Evolutionary conservation across 2,113 vertebrate species (phyloP).

Genomic region (Mirounga angustirostris): DNA sequence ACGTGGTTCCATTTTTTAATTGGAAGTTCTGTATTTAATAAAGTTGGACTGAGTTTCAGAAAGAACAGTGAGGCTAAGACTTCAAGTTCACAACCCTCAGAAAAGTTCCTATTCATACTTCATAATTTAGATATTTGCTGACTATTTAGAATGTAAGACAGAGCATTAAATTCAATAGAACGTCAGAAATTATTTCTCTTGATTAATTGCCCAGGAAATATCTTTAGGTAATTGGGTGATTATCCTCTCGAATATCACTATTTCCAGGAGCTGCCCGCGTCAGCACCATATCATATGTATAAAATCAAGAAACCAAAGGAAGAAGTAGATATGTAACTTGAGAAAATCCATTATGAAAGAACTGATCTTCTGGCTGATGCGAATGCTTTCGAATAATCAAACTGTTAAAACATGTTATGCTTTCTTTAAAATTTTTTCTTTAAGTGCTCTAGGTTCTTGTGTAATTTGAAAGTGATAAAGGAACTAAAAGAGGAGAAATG

Average conservation of each 20-base stretch:
- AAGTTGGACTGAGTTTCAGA: not conserved
- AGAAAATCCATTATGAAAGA: conserved; percentile 34
- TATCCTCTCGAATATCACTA: conserved; percentile 33
- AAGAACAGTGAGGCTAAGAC: conserved; percentile 4
- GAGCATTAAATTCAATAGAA: conserved; percentile 4
- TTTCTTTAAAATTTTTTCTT: conserved; percentile 24
- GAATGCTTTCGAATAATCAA: conserved; percentile 52
- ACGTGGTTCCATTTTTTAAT: not conserved
- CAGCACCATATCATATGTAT: not conserved
- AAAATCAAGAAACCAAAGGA: not conserved
- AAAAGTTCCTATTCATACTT: not conserved
- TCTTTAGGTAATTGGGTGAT: conserved; percentile 32
- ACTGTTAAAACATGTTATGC: not conserved
- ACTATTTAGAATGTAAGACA: conserved; percentile 45
- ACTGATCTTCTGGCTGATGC: conserved; percentile 1
- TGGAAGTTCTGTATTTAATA: conserved; percentile 9
- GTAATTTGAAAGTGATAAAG: conserved; percentile 57
- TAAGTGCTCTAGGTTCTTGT: not conserved
- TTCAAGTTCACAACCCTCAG: conserved; percentile 34
- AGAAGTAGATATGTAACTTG: not conserved
- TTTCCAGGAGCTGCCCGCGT: conserved; percentile 27
- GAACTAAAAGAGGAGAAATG: conserved; percentile 21
- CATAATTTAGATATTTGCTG: conserved; percentile 5
- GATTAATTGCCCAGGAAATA: conserved; percentile 66
- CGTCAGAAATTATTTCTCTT: conserved; percentile 60